These are phyloP conservation scores for Acronicta aceris DNA, from an alignment of 2,888 invertebrate species.

Conservation along the genomic window DNA sequence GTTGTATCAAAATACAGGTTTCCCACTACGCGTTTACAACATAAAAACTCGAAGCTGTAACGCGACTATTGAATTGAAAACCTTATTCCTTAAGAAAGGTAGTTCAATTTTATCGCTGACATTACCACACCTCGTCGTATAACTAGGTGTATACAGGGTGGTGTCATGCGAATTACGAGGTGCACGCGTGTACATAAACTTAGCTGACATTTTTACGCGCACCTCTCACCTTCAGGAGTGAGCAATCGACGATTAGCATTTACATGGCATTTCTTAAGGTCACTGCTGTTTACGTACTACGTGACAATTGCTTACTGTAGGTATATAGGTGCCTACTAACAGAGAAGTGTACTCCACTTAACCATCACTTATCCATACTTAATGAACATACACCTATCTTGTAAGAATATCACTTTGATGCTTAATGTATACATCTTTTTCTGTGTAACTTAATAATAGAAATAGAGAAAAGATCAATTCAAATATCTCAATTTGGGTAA, in stretches of 20 bases:
- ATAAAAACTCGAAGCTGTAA: background rate
- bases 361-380: background rate
- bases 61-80: conserved; percentile 17
- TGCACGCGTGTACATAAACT: conserved; percentile 31
- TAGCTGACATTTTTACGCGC: conserved; percentile 66
- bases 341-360: too few species aligned
- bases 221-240: conserved; percentile 72
- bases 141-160: conserved; percentile 11
- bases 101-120: conserved; percentile 41
- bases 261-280: conserved; percentile 81
- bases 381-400: background rate
- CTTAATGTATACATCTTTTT: too few species aligned
- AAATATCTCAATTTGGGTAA: too few species aligned
- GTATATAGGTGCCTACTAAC: too few species aligned
- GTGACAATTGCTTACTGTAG: conserved; percentile 25
- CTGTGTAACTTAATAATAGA: too few species aligned
- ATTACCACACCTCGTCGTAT: conserved; percentile 17
- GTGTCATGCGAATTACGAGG: conserved; percentile 18
- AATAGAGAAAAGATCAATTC: too few species aligned
- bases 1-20: too few species aligned
- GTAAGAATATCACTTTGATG: too few species aligned
- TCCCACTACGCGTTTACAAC: too few species aligned
- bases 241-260: conserved; percentile 83
- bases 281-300: conserved; percentile 58
- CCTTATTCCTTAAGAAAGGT: conserved; percentile 16